A percentile compares a stretch with the other conserved stretches of the same genome.
phyloP scores from a whole-genome alignment of 92 coral and sea anemone species.

The Siderastrea siderea region DNA sequence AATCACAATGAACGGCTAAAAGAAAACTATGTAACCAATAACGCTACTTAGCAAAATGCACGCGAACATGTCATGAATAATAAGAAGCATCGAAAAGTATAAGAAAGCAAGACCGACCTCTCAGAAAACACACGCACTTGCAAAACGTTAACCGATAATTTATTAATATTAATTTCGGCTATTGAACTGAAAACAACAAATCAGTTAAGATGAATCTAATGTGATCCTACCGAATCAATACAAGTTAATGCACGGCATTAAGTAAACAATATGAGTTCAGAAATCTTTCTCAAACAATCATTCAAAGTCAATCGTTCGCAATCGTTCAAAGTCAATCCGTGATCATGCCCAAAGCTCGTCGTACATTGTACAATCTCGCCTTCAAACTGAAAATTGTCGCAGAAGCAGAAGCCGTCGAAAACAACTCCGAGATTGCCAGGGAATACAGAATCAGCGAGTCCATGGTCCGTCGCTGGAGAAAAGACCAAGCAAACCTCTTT shows the following conservation, averaged over 20 bases:
- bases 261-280: neutral
- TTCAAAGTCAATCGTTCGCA: neutral
- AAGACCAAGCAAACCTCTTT: constrained; percentile 32
- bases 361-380: neutral
- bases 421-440: constrained; percentile 12
- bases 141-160: no score
- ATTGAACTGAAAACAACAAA: no score
- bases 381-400: neutral
- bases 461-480: constrained; percentile 24
- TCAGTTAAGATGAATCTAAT: neutral
- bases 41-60: no score
- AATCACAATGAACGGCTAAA: no score
- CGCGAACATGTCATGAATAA: no score
- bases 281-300: no score
- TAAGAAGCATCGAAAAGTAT: no score
- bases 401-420: constrained; percentile 6
- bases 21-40: no score
- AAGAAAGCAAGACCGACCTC: no score
- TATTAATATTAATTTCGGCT: no score
- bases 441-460: constrained; percentile 29
- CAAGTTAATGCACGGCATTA: no score
- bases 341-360: neutral
- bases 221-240: neutral
- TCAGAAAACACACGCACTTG: no score
- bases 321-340: neutral